Base-by-base conservation (phyloP, 2,888 invertebrate genomes). In the Polydrusus tereticollis region DNA sequence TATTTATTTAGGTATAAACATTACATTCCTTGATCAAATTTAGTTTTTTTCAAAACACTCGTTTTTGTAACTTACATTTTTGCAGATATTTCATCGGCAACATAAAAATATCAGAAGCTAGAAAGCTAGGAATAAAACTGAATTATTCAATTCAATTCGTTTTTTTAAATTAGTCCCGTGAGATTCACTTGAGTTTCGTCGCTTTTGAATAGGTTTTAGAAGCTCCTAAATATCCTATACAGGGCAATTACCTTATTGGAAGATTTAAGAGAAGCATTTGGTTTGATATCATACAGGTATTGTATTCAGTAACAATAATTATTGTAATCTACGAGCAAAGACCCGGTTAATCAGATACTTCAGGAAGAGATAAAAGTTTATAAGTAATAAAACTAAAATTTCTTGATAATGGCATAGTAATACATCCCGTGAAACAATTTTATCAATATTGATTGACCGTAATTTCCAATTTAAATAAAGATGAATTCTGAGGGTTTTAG, bases 381-480 rank as follows among this genome's bases (percentile, higher is more conserved):
- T n/a, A n/a, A n/a, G n/a, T n/a, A n/a, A 33, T 6, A 33, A 33
- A 33, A 33, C 33, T 10, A 33, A 4, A 33, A 33, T 33, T 10
- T 33, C 6, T 33, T 33, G 10, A 10, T 5, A 10, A 33, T 33
- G 33, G 33, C 6, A 33, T 33, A 33, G 10, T 33, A 10, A 21
- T 3, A 55, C 23, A 55, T 55, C 16, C 2, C 12, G 23, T 20
- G 21, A 20, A 45, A 10, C 21, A n/a, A n/a, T 21, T 21, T 10
- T 23, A 12, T 10, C 29, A 8, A 26, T n/a, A 50, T 14, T 55
- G 16, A 55, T 55, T 29, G 8, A 55, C 26, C 16, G 18, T 29
- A 62, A 62, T 62, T 45, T 33, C 62, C 29, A 47, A 62, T 62
- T 62, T 62, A 62, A 45, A 45, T 60, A 60, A 62, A 62, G 45